Base-by-base conservation (phyloP, 2,113 vertebrate genomes). In the Eira barbara region DNA sequence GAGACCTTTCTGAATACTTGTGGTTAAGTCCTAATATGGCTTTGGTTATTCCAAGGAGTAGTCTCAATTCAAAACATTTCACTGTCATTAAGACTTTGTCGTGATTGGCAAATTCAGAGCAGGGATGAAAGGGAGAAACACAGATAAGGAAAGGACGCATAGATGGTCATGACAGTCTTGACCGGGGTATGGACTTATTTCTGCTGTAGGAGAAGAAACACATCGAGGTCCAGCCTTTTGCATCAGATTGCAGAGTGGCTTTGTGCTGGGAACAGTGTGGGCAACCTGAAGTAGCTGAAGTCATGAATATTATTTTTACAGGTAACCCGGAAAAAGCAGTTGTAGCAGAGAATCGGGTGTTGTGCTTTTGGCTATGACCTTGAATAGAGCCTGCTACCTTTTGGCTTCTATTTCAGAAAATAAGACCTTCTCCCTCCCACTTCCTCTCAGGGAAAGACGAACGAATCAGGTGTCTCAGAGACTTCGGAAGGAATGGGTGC, bases 301-400 rank as follows among this genome's bases (percentile, higher is more conserved):
- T 91, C 61, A 39, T 95, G 88, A 94, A 69, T 47, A 89, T 94
- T 96, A 97, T 95, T 91, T 95, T 91, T 96, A 87, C 1, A 4
- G 42, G 45, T 90, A 45, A 21, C n/a, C 67, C 55, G 59, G 76
- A 73, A 95, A 86, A 76, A 88, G 3, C 59, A 91, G 61, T 85
- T 90, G 52, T 57, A 69, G 55, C 42, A 63, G 63, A 73, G 82
- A 96, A 92, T 76, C 42, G 3, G 74, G 29, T 57, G 63, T 34
- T 69, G 11, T 92, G 69, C 39, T 89, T 88, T 91, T 6, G 71
- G 55, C 57, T 79, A 13, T 90, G 76, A 97, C 94, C 59, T 96
- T 97, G 52, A 91, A 82, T 39, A 27, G 39, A 95, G 63, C 25
- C 49, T 96, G 47, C 52, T 96, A 88, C 15, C 29, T 96, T 90